Percentiles rank a stretch among this genome's conserved stretches.
Conservation (phyloP, 2,113 vertebrate species). For the Grantiella picta region DNA sequence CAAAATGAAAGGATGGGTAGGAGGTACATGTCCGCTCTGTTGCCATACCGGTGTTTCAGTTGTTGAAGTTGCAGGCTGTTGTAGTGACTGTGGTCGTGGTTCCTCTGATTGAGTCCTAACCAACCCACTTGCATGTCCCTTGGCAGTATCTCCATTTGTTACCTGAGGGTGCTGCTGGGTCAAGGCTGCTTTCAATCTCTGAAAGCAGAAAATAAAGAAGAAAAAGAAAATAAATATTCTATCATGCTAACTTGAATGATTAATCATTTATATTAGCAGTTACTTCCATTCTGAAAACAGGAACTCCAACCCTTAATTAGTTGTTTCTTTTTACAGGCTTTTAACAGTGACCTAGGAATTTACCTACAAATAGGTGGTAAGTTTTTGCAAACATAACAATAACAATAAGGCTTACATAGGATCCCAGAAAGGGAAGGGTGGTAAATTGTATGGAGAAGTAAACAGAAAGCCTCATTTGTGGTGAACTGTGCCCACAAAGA, state of each 20-base stretch:
- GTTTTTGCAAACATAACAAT: background rate
- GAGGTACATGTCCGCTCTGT: background rate
- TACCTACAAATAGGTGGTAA: background rate
- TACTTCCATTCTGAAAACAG: background rate
- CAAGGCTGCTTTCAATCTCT: constrained; percentile 91
- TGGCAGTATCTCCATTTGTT: constrained; percentile 87
- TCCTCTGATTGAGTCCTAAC: constrained; percentile 83
- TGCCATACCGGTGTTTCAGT: constrained; percentile 92
- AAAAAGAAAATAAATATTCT: background rate
- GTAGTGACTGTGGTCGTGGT: constrained; percentile 85
- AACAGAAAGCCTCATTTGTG: background rate
- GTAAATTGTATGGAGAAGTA: background rate
- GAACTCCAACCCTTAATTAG: background rate
- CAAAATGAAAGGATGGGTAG: background rate
- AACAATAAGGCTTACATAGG: background rate
- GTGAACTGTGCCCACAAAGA: background rate
- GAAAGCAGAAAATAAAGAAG: constrained; percentile 21
- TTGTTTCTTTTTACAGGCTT: background rate
- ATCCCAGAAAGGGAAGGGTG: background rate
- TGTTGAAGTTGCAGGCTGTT: constrained; percentile 96
- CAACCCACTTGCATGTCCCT: constrained; percentile 83
- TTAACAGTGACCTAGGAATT: background rate
- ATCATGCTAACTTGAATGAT: background rate
- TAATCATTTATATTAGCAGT: background rate
- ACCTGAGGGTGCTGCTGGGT: constrained; percentile 94